Base-by-base conservation (phyloP, 2,797 vertebrate species). In the Naso thynnoides region DNA sequence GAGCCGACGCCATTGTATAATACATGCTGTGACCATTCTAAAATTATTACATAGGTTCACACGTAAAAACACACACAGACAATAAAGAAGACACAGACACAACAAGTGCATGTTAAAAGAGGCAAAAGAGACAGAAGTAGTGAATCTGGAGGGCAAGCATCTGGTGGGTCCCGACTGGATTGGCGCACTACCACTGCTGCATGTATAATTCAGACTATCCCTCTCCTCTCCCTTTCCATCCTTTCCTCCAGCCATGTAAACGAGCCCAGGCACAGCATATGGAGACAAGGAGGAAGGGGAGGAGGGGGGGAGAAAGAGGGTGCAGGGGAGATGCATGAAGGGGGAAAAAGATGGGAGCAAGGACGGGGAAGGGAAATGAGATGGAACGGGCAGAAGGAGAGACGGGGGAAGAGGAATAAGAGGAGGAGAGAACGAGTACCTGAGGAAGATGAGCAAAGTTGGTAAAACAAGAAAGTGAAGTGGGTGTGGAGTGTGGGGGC, bases 211-310 rank as follows among this genome's bases (percentile, higher is more conserved):
- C 64, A 92, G 74, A 84, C 78, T 72, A 66, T 81, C 76, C 81
- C 75, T 84, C 81, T 82, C 79, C 82, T 83, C 57, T 78, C 74
- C 83, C 84, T 50, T 84, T 68, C 67, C 69, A 66, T 78, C 75
- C 78, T 89, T 83, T 92, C 91, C 90, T 86, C 77, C 75, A 90
- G 92, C 92, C 87, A 90, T 92, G 88, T 92, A 90, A 94, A 90
- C 60, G 56, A 89, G 80, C 85, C 76, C 85, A 91, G 84, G 85
- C 87, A 76, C 60, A 75, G 83, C 90, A 91, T 89, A 91, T 85
- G 88, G 87, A 89, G 83, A 59, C 50, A 42, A 57, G 68, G 79
- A 62, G 56, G 53, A 56, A 68, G 58, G 68, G 53, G 70, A 52
- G 71, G 41, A 49, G 69, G 65, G 61, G 81, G 24, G 49, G 62